Evolutionary conservation across 2,888 invertebrate species (phyloP), one percentile per base, ranked within the genome.

Genomic region (Ophion obscuratus): DNA sequence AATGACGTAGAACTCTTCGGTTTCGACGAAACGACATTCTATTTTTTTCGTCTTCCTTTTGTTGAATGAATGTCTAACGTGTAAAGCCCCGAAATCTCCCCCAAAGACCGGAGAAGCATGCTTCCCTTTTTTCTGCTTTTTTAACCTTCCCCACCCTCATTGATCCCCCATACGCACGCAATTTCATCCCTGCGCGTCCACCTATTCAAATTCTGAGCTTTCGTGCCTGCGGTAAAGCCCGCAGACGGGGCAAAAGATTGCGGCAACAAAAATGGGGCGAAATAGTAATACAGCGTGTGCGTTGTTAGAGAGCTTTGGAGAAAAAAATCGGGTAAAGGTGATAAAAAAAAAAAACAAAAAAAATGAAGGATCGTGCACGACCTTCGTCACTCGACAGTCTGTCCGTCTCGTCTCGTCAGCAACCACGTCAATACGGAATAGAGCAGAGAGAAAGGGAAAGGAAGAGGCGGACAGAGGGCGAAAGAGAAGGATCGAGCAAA

Each of bases 131-230:
- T 64, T 44, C 4, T 64, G 11, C 61, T 71, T 44, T 47, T 66
- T 76, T 53, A 14, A 11, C 20, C 1, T 36, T 5, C 14, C 3
- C 7, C 24, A 36, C 31, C 24, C 6, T 3, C 66, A 77, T 67
- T 24, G 64, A 64, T 36, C 68, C 61, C 31, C 2, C 31, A 27
- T 14, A 44, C 78, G 47, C 78, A 70, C 59, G 78, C 68, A 47
- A 78, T 78, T 47, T 61, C 24, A 40, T 67, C 31, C 36, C 20
- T 36, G 67, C 57, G 77, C 68, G 62, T 79, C 24, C 61, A 36
- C 68, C 11, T 31, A 70, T 79, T 79, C 68, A 78, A 71, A 79
- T 79, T 53, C 71, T 57, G 24, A 67, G 79, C 62, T 36, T 24
- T 36, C 79, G 47, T 27, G 78, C 61, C 57, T 14, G 27, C 24